Base-by-base conservation (phyloP, 2,113 vertebrate species). In the Hemichromis elongatus region DNA sequence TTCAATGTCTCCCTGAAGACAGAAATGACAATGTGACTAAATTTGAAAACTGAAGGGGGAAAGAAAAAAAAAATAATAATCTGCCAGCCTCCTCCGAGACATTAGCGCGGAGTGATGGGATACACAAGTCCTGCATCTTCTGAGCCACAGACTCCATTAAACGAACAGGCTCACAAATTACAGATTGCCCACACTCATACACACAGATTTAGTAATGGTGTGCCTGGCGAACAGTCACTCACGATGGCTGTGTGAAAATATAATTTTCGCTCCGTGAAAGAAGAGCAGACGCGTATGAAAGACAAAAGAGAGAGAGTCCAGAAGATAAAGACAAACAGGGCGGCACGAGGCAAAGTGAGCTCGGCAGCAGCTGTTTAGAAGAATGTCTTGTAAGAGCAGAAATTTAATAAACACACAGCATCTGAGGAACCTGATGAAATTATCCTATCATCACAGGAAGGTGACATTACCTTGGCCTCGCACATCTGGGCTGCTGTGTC, bases 21-120 rank as follows among this genome's bases (percentile, higher is more conserved):
- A 81, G 79, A 77, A 30, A 88, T 89, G 92, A 93, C 93, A 95
- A 94, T 83, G 92, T 92, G 88, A 85, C 86, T 90, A 90, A 75
- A 94, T 93, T 91, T 94, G 92, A 93, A 95, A 94, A 93, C 83
- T 92, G 90, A 95, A 93, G 75, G 90, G n/a, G n/a, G n/a, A n/a
- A n/a, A n/a, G n/a, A 88, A 92, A 28, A 28, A 70, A 68, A 63
- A 4, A 52, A 4, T 0, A 45, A 89, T 90, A 84, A 92, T 93
- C 91, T 89, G 90, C 83, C 78, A 84, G 92, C 93, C 89, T 92
- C 80, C 89, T 92, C 81, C 10, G 89, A 93, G 92, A 94, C 90
- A 77, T 70, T 87, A 80, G 88, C 24, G 16, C 7, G 4, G 83
- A 87, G 88, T 61, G 87, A 93, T 82, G 91, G 91, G 85, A 90